Conservation (phyloP, 2,113 vertebrate species). For the Coregonus clupeaformis region DNA sequence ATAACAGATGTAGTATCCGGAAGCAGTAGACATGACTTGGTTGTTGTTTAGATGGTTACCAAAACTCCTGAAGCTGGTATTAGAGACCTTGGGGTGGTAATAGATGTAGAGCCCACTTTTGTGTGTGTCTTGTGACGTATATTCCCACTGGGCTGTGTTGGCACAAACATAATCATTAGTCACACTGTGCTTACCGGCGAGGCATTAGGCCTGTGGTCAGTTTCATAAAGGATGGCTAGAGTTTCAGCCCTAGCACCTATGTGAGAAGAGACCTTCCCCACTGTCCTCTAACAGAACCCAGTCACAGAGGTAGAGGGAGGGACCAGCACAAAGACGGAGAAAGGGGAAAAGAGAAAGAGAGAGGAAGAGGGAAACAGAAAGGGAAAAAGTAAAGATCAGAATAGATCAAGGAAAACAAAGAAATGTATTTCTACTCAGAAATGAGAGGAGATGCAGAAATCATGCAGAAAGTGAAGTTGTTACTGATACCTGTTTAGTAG, state of each 20-base stretch:
- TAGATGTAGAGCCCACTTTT: neutral
- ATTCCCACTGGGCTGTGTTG: neutral
- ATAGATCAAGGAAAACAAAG: neutral
- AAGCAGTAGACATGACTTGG: no score
- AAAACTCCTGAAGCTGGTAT: neutral
- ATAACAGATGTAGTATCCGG: neutral
- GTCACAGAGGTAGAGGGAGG: slow-evolving; percentile 41
- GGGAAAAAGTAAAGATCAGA: neutral
- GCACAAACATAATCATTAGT: neutral
- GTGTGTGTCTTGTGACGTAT: neutral
- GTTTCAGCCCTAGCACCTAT: slow-evolving; percentile 92
- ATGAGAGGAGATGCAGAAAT: neutral
- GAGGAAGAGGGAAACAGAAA: neutral
- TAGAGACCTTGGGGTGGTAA: neutral
- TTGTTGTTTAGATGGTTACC: neutral
- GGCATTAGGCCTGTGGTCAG: slow-evolving; percentile 89
- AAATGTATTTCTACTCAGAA: neutral
- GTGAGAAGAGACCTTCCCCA: slow-evolving; percentile 88
- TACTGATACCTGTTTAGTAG: slow-evolving; percentile 69
- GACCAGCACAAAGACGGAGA: slow-evolving; percentile 25
- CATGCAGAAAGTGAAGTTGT: neutral
- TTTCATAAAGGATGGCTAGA: slow-evolving; percentile 93
- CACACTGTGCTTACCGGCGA: slow-evolving; percentile 83
- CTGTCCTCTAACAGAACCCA: slow-evolving; percentile 80
- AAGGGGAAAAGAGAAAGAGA: no score